Base-by-base conservation (phyloP, 2,113 vertebrate species). In the Kryptolebias marmoratus region DNA sequence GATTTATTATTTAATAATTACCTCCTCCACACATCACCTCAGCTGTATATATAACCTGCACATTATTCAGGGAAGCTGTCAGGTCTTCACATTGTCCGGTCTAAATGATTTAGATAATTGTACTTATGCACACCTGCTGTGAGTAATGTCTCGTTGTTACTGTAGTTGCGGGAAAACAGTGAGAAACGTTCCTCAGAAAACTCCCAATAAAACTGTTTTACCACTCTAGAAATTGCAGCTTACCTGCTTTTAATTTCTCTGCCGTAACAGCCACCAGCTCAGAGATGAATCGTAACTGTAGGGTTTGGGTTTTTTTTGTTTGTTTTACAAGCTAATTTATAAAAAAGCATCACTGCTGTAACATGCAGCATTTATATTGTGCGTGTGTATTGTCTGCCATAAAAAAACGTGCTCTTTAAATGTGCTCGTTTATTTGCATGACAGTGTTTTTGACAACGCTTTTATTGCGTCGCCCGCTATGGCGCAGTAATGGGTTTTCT, bases 401-500 rank as follows among this genome's bases (percentile, higher is more conserved):
- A 48, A 15, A 63, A 48, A 15, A 63, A 48, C 4, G 18, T 55
- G 22, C 11, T 0, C 31, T 67, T 52, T 27, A 44, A 44, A 65
- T 70, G 58, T 7, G 58, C 12, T 48, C 63, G 18, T 74, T 64
- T 65, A 11, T 52, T 39, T 53, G 28, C 12, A 65, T 80, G 55
- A 68, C 42, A 11, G 28, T 36, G 27, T 70, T 10, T 71, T 78
- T 68, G 70, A 32, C 77, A 54, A 72, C 39, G 13, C 22, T 78
- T 79, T 22, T 42, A 50, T 57, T 69, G 54, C 16, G 48, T 53
- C 7, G 14, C 36, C 58, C 52, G 5, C 7, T 44, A 48, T 18
- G 39, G 59, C 61, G 70, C 30, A 74, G 5, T 84, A 82, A 86
- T 83, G 58, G 62, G 15, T 71, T 77, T 79, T 78, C 11, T 79